A percentile compares a stretch with the other conserved stretches of the same genome.
Evolutionary conservation across 2,888 invertebrate species (phyloP).

Genomic region (Diarsia dahlii): DNA sequence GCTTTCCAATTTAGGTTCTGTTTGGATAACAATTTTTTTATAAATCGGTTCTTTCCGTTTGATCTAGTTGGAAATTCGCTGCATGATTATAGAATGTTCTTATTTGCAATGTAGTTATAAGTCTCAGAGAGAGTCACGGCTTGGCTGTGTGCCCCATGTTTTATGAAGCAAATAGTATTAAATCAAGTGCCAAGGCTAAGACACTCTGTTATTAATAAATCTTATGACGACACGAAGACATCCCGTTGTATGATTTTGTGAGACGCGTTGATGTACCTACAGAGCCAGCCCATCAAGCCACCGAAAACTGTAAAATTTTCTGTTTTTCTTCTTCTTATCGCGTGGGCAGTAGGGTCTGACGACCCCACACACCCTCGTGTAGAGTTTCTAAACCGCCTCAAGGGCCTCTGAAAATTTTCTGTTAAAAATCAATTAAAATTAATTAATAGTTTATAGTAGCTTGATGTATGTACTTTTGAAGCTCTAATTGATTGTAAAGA

Average conservation of each 20-base stretch:
- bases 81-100: slow-evolving; percentile 9
- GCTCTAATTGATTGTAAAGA: slow-evolving; percentile 1
- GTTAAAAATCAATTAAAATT: too few species aligned
- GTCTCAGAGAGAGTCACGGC: slow-evolving; percentile 41
- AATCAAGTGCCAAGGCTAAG: slow-evolving; percentile 71
- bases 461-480: neutral
- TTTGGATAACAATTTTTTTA: slow-evolving; percentile 24
- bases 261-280: neutral
- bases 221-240: slow-evolving; percentile 43
- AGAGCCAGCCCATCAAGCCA: too few species aligned
- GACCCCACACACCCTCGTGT: too few species aligned
- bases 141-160: slow-evolving; percentile 66
- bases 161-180: slow-evolving; percentile 61
- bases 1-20: slow-evolving; percentile 15
- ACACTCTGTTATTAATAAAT: slow-evolving; percentile 58
- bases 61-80: slow-evolving; percentile 20
- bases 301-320: too few species aligned
- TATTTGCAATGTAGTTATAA: slow-evolving; percentile 14
- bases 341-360: too few species aligned
- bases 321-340: too few species aligned
- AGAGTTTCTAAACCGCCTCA: too few species aligned
- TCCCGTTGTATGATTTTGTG: neutral
- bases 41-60: slow-evolving; percentile 10
- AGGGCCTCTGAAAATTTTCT: too few species aligned
- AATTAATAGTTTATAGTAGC: too few species aligned